Conservation (phyloP, 2,113 vertebrate genomes). For the Myrmophylax atrothorax region DNA sequence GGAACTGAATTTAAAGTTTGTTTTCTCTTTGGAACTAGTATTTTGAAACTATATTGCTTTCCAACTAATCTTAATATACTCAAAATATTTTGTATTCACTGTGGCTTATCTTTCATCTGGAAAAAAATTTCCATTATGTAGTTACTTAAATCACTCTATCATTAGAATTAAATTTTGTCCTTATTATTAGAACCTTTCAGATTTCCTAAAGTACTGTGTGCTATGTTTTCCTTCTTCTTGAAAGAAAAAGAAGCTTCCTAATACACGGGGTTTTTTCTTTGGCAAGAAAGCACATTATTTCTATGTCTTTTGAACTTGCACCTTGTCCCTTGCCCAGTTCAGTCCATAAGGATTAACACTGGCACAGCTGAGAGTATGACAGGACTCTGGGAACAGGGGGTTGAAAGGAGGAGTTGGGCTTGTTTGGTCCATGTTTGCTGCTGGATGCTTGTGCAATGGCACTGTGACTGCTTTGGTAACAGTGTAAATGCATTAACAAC, state of each 20-base stretch:
- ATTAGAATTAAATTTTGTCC: neutral
- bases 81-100: neutral
- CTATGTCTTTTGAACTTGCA: neutral
- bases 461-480: neutral
- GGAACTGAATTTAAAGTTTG: neutral
- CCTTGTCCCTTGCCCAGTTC: neutral
- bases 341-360: neutral
- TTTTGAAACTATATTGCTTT: neutral
- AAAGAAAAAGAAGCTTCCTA: neutral
- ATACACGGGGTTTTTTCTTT: neutral
- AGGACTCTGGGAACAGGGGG: neutral
- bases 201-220: neutral
- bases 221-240: neutral
- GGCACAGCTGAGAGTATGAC: neutral
- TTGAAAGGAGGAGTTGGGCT: neutral
- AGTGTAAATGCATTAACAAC: neutral
- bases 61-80: neutral
- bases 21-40: neutral
- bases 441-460: neutral
- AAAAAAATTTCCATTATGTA: neutral
- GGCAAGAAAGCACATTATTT: neutral
- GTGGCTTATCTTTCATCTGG: neutral
- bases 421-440: neutral
- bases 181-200: neutral
- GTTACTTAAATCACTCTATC: neutral